Evolutionary conservation across 2,888 invertebrate genomes (phyloP), one percentile per base, ranked within the genome.

Genomic region (Thera obeliscata): DNA sequence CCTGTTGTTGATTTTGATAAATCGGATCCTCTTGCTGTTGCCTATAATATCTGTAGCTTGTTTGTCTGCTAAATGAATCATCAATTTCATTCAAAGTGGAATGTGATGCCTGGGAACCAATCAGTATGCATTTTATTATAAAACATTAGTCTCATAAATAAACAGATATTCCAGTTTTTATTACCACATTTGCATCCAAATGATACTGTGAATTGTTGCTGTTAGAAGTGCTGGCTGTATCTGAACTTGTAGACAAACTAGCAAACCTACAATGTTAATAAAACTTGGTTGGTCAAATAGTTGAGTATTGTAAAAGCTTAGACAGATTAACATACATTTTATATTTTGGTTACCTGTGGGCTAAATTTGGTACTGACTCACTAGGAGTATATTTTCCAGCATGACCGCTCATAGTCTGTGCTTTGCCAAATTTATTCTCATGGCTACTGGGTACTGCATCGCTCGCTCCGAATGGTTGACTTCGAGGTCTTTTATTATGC

Each of bases 341-440:
- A 36, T 61, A 63, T 22, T 22, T 22, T 46, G 52, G 60, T 74
- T 86, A 93, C 94, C 94, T 91, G 75, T 93, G 89, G 55, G 94
- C 92, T 81, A 94, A 87, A 84, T 93, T 94, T 67, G 94, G 93
- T 72, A 94, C 93, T 77, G 94, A 94, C 84, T 94, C 94, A 88
- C 94, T 97, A 2, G 97, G 97, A 50, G 97, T 97, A 84, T 97
- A 97, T 88, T 97, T 97, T 74, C 97, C 97, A 81, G 97, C 96
- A 85, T 97, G 97, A 60, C 96, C 96, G 71, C 96, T 96, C 82
- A 96, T 94, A 38, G 96, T 96, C 84, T 96, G 96, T 66, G 96
- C 95, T 86, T 96, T 96, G 43, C 96, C 96, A 90, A 97, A 97
- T 86, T 96, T 97, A 83, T 96, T 96, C 77, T 94, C 94, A 78